Base-by-base conservation (phyloP, 2,797 vertebrate genomes). In the Lepus townsendii region DNA sequence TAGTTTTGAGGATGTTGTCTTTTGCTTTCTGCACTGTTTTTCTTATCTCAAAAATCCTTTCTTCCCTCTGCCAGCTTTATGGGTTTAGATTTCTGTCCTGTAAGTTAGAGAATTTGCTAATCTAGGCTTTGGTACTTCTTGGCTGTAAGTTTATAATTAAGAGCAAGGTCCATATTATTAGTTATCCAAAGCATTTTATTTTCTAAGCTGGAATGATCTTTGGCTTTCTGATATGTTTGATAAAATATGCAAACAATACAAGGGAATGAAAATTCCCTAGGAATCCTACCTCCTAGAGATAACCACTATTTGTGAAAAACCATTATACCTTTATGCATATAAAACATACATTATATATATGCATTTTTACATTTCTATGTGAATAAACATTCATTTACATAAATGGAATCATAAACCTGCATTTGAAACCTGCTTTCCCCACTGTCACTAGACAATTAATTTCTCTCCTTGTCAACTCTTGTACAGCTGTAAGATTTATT, bases 181-280 rank as follows among this genome's bases (percentile, higher is more conserved):
- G n/a, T 77, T 91, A 82, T 68, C 66, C 71, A 20, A 63, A 50
- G 50, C 24, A 54, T 65, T 77, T 91, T 91, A 76, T 84, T 88
- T 94, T 95, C 32, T 82, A 88, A 88, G 47, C 16, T 77, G 38
- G 35, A 84, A 57, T 91, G 65, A 2, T 75, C 60, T 87, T 94
- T 80, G 17, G 24, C 79, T 77, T 94, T 83, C 76, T 83, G 42
- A 38, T 90, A 50, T 32, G 3, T 57, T 95, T 88, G 65, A 68
- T 69, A 88, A 96, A 69, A 73, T 75, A 68, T 22, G 85, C 65
- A 94, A 84, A 62, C 27, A 87, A 78, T 73, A 76, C 0, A 19
- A 26, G 85, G 20, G 77, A 94, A 85, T 35, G n/a, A 52, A 85
- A 63, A 7, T 60, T 89, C 30, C 63, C 22, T 95, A 35, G 69